These are phyloP conservation scores for Eurypyga helias DNA, from an alignment of 2,113 vertebrate species.

Conservation along the genomic window DNA sequence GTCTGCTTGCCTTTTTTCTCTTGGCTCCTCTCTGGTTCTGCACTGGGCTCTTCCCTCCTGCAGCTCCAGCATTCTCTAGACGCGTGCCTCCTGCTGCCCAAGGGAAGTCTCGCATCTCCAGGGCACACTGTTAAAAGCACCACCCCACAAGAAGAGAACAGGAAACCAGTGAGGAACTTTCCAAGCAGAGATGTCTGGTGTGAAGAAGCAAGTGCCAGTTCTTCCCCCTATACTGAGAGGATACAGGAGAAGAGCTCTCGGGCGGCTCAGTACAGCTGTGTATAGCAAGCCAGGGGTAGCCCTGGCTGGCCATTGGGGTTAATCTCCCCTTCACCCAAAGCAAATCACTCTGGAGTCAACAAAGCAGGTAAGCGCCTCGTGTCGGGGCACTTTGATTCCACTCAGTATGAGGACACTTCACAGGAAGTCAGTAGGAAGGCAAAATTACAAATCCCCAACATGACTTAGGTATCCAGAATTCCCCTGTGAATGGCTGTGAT, in stretches of 20 bases:
- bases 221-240: neutral
- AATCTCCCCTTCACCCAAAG: neutral
- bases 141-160: neutral
- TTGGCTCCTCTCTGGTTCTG: slow-evolving; percentile 85
- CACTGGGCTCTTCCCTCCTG: slow-evolving; percentile 83
- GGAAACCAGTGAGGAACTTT: slow-evolving; percentile 19
- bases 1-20: slow-evolving; percentile 82
- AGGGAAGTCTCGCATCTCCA: slow-evolving; percentile 89
- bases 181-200: neutral
- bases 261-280: neutral
- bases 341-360: neutral
- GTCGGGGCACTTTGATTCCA: neutral
- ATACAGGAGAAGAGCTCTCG: neutral
- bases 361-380: neutral
- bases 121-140: slow-evolving; percentile 77
- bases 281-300: neutral
- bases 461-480: neutral
- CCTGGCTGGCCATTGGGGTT: neutral
- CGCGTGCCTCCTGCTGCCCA: slow-evolving; percentile 82
- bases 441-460: neutral
- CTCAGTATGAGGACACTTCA: neutral
- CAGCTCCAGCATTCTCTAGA: slow-evolving; percentile 89
- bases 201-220: neutral
- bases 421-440: neutral
- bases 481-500: neutral